Percentiles rank a stretch among this genome's conserved stretches.
Evolutionary conservation across 2,888 invertebrate genomes (phyloP).

Genomic region (Cephus runcator): DNA sequence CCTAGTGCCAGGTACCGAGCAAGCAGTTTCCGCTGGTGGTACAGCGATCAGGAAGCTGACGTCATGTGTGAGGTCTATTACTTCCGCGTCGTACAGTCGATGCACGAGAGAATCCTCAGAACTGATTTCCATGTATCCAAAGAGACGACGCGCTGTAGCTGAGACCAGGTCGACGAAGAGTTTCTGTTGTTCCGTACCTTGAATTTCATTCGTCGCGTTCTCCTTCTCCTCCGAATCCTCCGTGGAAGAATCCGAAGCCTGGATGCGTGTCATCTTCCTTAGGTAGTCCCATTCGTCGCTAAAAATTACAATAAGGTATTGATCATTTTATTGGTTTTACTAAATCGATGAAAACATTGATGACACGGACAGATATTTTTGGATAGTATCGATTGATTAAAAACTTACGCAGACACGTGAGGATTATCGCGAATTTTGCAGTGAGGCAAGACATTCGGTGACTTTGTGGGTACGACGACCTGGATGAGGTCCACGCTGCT

Average conservation of each 20-base stretch:
- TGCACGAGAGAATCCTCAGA: slow-evolving; percentile 77
- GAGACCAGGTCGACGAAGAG: slow-evolving; percentile 83
- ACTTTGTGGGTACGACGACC: slow-evolving; percentile 90
- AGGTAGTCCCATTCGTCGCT: slow-evolving; percentile 97
- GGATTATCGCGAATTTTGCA: slow-evolving; percentile 94
- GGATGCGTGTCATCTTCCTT: slow-evolving; percentile 66
- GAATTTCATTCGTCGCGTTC: slow-evolving; percentile 51
- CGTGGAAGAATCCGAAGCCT: slow-evolving; percentile 64
- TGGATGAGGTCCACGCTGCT: slow-evolving; percentile 95
- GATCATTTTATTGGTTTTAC: not conserved
- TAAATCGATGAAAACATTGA: too few species aligned
- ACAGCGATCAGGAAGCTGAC: slow-evolving; percentile 93
- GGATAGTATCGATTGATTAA: not conserved
- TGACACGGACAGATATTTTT: not conserved
- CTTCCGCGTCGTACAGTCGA: slow-evolving; percentile 92
- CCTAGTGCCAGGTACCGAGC: slow-evolving; percentile 87
- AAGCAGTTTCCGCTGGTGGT: slow-evolving; percentile 92
- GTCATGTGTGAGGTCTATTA: slow-evolving; percentile 90
- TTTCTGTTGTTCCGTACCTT: slow-evolving; percentile 79
- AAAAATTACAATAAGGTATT: slow-evolving; percentile 48
- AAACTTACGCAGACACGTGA: slow-evolving; percentile 89
- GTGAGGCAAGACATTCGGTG: slow-evolving; percentile 95
- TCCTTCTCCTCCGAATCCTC: slow-evolving; percentile 54
- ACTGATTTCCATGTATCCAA: slow-evolving; percentile 83
- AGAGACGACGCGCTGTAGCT: slow-evolving; percentile 78